A percentile compares a stretch with the other conserved stretches of the same genome.
These are phyloP conservation scores for Poecilus cupreus DNA, from an alignment of 2,888 invertebrate genomes.

Conservation along the genomic window DNA sequence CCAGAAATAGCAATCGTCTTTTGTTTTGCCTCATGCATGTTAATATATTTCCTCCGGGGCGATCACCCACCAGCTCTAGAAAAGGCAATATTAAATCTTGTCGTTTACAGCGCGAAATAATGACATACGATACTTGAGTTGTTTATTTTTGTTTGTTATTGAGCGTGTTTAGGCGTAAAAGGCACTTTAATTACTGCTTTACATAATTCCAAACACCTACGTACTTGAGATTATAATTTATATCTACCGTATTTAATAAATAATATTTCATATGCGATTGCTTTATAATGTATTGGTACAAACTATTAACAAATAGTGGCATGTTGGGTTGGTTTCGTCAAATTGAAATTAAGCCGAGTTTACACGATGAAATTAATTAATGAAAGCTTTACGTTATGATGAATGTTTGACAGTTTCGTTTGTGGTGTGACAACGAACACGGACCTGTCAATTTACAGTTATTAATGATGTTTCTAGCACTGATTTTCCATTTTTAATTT, in stretches of 20 bases:
- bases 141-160: constrained; percentile 54
- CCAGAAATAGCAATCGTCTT: constrained; percentile 29
- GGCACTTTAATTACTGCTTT: constrained; percentile 56
- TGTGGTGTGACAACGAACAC: constrained; percentile 7
- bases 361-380: constrained; percentile 43
- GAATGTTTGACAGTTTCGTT: constrained; percentile 32
- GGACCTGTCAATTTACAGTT: constrained; percentile 30
- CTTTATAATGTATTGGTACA: constrained; percentile 8
- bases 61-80: constrained; percentile 23
- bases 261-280: constrained; percentile 38
- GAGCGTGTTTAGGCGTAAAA: constrained; percentile 53
- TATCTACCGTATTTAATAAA: constrained; percentile 36
- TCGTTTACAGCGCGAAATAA: constrained; percentile 38
- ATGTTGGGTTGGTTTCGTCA: neutral
- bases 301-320: constrained; percentile 19
- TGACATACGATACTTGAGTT: constrained; percentile 46
- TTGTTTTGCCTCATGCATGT: constrained; percentile 37
- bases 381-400: constrained; percentile 27
- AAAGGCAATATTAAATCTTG: constrained; percentile 44
- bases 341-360: constrained; percentile 33
- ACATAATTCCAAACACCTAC: constrained; percentile 52
- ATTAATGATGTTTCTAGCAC: constrained; percentile 12
- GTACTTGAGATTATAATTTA: constrained; percentile 42
- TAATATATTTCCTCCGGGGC: constrained; percentile 22
- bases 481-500: constrained; percentile 31